These are phyloP conservation scores for Hiodon tergisus DNA, from an alignment of 2,113 vertebrate genomes.

Conservation along the genomic window DNA sequence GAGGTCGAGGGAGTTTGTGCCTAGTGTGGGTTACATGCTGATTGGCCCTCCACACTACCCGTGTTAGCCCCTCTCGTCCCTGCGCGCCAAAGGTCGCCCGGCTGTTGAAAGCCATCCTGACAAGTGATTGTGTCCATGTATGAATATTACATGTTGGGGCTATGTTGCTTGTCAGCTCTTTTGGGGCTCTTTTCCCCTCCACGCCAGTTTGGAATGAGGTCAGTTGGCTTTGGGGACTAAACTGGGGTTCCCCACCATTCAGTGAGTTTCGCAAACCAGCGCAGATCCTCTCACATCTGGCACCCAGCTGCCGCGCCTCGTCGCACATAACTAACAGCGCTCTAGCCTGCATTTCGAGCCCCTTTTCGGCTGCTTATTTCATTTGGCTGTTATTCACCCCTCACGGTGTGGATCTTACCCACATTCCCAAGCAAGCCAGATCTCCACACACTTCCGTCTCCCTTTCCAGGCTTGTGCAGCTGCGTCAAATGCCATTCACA, in stretches of 20 bases:
- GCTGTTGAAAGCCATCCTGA: neutral
- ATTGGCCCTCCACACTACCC: neutral
- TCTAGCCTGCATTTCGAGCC: constrained; percentile 2
- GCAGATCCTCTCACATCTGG: constrained; percentile 1
- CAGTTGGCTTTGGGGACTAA: neutral
- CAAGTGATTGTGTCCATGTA: neutral
- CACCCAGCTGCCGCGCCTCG: constrained; percentile 1
- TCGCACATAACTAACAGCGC: neutral
- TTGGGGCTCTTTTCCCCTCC: neutral
- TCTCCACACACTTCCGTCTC: neutral
- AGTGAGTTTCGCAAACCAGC: no score
- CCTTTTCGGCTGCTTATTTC: neutral
- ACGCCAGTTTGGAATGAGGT: neutral
- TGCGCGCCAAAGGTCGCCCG: constrained; percentile 3
- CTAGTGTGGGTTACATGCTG: neutral
- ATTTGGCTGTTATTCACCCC: neutral
- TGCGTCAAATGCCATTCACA: neutral
- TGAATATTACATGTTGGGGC: neutral
- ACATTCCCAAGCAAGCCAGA: neutral
- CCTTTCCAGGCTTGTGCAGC: neutral
- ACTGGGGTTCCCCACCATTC: neutral
- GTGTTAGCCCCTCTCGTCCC: neutral
- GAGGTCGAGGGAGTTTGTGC: no score
- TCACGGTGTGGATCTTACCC: neutral
- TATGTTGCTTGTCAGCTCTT: neutral